phyloP scores from a whole-genome alignment of 2,888 invertebrate genomes.

The Metalampra italica region DNA sequence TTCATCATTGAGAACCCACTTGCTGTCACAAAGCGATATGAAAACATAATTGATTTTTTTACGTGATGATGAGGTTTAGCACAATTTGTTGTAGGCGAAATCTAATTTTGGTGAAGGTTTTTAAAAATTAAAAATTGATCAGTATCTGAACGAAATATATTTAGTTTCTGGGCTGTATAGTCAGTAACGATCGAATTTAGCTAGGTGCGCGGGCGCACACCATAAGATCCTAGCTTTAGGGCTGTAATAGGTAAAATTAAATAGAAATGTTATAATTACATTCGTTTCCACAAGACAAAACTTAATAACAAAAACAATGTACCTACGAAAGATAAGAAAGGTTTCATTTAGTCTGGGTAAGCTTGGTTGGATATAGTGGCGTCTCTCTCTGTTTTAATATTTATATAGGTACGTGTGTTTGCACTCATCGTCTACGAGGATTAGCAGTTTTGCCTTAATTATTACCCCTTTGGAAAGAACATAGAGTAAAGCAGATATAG shows the following conservation, averaged over 20 bases:
- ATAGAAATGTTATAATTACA: too few species aligned
- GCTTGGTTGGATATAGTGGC: background rate
- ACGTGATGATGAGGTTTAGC: conserved; percentile 2
- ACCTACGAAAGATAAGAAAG: too few species aligned
- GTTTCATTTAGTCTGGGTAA: background rate
- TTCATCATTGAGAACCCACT: conserved; percentile 52
- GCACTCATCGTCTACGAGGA: conserved; percentile 33
- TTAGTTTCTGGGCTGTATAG: too few species aligned
- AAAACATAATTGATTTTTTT: conserved; percentile 55
- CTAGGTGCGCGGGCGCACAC: too few species aligned
- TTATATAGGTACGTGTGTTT: conserved; percentile 23
- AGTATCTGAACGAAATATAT: too few species aligned
- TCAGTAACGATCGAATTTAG: too few species aligned
- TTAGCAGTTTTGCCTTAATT: conserved; percentile 47
- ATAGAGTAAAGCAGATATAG: conserved; percentile 16
- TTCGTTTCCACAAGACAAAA: too few species aligned
- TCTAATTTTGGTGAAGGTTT: background rate
- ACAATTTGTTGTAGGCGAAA: too few species aligned
- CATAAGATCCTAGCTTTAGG: too few species aligned
- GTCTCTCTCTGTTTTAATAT: conserved; percentile 18
- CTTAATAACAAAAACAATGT: too few species aligned
- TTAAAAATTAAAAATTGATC: too few species aligned
- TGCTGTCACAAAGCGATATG: conserved; percentile 44
- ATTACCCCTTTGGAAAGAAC: conserved; percentile 36
- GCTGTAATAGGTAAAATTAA: too few species aligned